These are phyloP conservation scores for Picus viridis DNA, from an alignment of 2,797 vertebrate species.

Conservation along the genomic window DNA sequence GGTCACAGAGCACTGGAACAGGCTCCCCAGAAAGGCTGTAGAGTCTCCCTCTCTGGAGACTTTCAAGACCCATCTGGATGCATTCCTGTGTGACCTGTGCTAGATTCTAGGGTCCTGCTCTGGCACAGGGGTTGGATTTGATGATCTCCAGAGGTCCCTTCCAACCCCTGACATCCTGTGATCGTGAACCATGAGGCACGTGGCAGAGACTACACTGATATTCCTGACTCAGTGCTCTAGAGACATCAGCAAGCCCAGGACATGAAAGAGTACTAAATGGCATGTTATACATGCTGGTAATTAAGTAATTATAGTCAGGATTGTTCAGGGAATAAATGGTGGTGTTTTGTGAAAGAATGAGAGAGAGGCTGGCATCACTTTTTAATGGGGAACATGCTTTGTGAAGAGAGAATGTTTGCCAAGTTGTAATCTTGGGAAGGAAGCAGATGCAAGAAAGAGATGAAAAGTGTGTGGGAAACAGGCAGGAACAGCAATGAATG, in stretches of 20 bases:
- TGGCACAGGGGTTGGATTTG: too few species aligned
- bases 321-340: background rate
- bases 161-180: too few species aligned
- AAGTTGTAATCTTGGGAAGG: background rate
- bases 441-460: background rate
- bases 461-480: background rate
- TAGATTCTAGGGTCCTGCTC: too few species aligned
- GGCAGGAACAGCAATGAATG: background rate
- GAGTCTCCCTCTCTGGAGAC: too few species aligned
- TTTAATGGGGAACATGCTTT: background rate
- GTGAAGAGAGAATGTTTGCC: background rate
- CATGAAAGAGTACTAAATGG: background rate
- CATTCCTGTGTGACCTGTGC: too few species aligned
- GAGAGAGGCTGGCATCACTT: background rate
- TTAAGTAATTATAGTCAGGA: conserved; percentile 7
- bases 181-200: background rate
- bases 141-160: too few species aligned
- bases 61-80: too few species aligned
- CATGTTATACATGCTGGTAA: background rate
- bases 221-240: background rate
- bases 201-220: background rate
- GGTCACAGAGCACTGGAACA: too few species aligned
- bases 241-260: background rate
- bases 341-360: background rate
- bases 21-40: too few species aligned